Conservation (phyloP, 2,797 vertebrate species). For the Oreortyx pictus region DNA sequence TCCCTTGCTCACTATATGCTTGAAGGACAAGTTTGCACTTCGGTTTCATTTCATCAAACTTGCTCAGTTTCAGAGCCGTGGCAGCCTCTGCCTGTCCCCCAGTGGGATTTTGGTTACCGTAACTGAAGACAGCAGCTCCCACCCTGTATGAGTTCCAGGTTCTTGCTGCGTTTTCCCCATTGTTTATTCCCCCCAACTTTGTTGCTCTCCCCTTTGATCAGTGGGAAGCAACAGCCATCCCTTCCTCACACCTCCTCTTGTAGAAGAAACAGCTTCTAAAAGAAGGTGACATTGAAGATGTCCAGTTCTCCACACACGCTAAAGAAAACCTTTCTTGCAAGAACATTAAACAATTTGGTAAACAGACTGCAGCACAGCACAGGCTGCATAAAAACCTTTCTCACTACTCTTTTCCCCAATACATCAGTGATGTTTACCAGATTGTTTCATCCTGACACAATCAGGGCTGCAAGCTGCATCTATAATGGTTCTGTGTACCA, state of each 20-base stretch:
- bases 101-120: background rate
- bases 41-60: background rate
- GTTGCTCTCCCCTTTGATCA: background rate
- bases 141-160: background rate
- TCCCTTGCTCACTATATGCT: background rate
- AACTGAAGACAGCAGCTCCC: background rate
- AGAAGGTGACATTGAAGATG: background rate
- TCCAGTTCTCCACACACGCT: background rate
- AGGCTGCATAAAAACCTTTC: background rate
- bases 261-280: background rate
- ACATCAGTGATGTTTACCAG: background rate
- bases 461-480: background rate
- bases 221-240: background rate
- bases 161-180: accelerated
- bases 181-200: accelerated
- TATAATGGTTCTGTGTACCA: background rate
- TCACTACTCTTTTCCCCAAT: background rate
- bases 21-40: background rate
- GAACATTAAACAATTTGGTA: background rate
- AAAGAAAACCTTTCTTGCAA: background rate
- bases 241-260: background rate
- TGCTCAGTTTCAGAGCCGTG: background rate
- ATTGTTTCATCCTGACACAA: background rate
- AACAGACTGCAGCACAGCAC: background rate
- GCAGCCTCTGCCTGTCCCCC: background rate